A percentile compares a stretch with the other conserved stretches of the same genome.
Conservation (phyloP, 2,888 invertebrate species). For the Caenorhabditis doughertyi region DNA sequence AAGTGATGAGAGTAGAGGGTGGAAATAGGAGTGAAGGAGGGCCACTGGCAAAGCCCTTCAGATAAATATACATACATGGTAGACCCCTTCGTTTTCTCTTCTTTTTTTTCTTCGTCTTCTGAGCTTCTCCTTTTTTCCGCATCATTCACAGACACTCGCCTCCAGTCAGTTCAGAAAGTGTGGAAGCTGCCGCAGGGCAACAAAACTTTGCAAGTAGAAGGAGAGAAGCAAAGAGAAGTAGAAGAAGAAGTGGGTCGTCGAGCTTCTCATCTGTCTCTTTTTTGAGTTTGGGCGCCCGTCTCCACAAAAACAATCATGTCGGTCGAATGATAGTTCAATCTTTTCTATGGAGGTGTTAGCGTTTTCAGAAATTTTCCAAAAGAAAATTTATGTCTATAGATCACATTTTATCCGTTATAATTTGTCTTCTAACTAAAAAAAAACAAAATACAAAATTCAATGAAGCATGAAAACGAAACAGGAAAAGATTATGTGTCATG, state of each 20-base stretch:
- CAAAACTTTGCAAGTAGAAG: constrained; percentile 45
- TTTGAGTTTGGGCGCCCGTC: constrained; percentile 9
- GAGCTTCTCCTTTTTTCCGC: constrained; percentile 28
- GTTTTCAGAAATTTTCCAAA: not conserved
- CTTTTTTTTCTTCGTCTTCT: constrained; percentile 16
- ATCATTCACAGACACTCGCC: constrained; percentile 35
- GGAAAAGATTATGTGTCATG: constrained; percentile 9
- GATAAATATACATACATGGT: constrained; percentile 59
- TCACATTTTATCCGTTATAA: not conserved
- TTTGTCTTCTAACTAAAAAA: not conserved
- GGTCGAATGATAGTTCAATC: not conserved
- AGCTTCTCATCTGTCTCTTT: constrained; percentile 37
- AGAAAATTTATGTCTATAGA: not conserved
- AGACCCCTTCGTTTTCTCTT: constrained; percentile 17
- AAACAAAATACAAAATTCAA: constrained; percentile 10
- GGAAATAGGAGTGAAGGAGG: constrained; percentile 6
- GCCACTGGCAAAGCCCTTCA: constrained; percentile 28
- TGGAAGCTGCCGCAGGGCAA: constrained; percentile 46
- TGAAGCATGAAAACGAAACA: constrained; percentile 6
- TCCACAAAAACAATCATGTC: constrained; percentile 46
- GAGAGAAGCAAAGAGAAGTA: constrained; percentile 10
- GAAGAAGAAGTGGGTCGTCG: constrained; percentile 30
- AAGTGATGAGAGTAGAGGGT: constrained; percentile 47
- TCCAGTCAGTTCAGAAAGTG: constrained; percentile 23
- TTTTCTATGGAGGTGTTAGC: not conserved